A percentile compares a stretch with the other conserved stretches of the same genome.
Conservation (phyloP, 2,113 vertebrate species). For the Excalfactoria chinensis region DNA sequence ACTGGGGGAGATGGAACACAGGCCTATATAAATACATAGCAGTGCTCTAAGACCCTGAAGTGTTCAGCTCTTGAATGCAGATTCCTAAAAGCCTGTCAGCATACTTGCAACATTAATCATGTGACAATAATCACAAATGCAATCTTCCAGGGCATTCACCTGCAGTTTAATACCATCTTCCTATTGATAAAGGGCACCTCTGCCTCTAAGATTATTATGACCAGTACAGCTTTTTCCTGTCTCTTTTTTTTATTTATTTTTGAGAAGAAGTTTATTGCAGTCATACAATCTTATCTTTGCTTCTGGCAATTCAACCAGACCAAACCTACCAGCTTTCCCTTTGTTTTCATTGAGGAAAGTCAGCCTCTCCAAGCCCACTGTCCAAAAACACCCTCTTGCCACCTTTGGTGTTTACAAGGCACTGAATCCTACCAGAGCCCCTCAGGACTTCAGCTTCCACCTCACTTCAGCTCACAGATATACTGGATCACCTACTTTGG, state of each 20-base stretch:
- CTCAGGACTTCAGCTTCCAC: neutral
- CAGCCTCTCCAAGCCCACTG: neutral
- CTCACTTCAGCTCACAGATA: neutral
- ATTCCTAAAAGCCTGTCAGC: neutral
- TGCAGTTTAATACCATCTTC: neutral
- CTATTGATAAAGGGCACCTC: neutral
- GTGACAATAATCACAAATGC: neutral
- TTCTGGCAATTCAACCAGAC: conserved; percentile 40
- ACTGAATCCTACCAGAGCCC: neutral
- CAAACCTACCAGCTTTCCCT: conserved; percentile 5
- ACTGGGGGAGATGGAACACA: neutral
- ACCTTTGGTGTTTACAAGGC: neutral
- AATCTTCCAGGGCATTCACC: neutral
- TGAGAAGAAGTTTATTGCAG: conserved; percentile 33
- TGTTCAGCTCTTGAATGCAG: neutral
- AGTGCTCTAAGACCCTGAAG: neutral
- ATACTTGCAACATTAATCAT: neutral
- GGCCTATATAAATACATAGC: neutral
- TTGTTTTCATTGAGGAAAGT: conserved; percentile 7
- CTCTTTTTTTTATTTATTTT: neutral
- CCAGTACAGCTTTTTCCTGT: neutral
- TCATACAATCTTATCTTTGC: conserved; percentile 2
- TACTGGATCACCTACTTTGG: neutral
- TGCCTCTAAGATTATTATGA: neutral
- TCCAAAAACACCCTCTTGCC: neutral